phyloP scores from a whole-genome alignment of 2,113 vertebrate genomes.

The Nipponia nippon region DNA sequence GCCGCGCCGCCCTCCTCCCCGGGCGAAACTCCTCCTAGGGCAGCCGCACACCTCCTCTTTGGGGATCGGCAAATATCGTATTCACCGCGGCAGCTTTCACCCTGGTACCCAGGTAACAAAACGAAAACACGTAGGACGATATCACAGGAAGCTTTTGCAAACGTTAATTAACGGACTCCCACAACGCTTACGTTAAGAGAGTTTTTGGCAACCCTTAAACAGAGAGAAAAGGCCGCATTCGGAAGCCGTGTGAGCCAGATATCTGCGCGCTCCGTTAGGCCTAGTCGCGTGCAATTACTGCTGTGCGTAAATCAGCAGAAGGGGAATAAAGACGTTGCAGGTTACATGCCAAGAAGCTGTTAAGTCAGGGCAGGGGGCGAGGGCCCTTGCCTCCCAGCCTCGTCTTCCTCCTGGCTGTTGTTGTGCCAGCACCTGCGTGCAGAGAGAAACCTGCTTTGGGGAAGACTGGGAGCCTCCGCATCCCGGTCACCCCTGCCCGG shows the following conservation, averaged over 20 bases:
- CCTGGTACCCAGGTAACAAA: neutral
- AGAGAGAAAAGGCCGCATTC: fast-evolving
- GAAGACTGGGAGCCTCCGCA: neutral
- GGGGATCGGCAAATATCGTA: neutral
- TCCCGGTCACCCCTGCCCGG: neutral
- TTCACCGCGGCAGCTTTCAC: neutral
- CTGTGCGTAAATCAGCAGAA: fast-evolving
- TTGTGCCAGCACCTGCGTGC: fast-evolving
- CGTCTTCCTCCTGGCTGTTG: neutral
- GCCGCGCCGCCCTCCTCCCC: neutral
- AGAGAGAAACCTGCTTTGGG: neutral
- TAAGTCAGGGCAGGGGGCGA: neutral
- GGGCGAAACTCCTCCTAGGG: neutral
- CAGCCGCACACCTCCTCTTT: neutral
- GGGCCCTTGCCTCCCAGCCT: neutral
- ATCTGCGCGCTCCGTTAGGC: fast-evolving
- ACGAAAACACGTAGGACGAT: fast-evolving
- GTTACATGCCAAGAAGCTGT: neutral
- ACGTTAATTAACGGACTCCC: neutral
- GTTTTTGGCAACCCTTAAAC: neutral
- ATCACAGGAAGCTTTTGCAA: neutral
- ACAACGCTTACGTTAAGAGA: neutral
- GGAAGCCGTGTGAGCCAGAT: fast-evolving
- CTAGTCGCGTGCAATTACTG: fast-evolving
- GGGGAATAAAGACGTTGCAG: neutral